Conservation (phyloP, 2,888 invertebrate genomes). For the Megamerina dolium region DNA sequence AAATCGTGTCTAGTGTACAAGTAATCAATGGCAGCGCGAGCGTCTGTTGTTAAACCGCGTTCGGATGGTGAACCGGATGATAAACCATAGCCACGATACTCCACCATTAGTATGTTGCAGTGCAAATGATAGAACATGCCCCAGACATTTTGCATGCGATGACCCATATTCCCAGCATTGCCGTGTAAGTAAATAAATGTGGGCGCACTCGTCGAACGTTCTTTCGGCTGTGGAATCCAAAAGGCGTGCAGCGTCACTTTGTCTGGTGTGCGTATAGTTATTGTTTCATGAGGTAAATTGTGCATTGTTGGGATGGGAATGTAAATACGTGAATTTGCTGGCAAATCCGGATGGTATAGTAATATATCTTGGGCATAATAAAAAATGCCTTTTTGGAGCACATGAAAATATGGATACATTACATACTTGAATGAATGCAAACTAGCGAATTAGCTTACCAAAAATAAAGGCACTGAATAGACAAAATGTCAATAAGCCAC, state of each 20-base stretch:
- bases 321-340: conserved; percentile 80
- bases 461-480: conserved; percentile 65
- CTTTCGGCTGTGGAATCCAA: conserved; percentile 68
- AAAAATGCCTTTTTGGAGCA: conserved; percentile 58
- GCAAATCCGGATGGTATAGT: conserved; percentile 84
- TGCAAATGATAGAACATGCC: conserved; percentile 75
- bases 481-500: conserved; percentile 65
- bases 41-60: conserved; percentile 80
- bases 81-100: conserved; percentile 90
- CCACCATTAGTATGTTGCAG: conserved; percentile 86
- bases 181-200: conserved; percentile 91
- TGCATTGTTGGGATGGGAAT: conserved; percentile 82
- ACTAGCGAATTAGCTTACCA: conserved; percentile 57
- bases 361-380: conserved; percentile 83
- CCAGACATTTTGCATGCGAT: conserved; percentile 81
- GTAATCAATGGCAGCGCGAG: conserved; percentile 80
- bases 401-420: background rate
- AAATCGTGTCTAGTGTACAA: conserved; percentile 74
- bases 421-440: background rate
- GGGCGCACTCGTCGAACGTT: conserved; percentile 63
- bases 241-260: conserved; percentile 74
- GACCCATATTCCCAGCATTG: conserved; percentile 96
- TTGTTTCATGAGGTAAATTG: conserved; percentile 80
- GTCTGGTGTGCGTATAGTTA: conserved; percentile 69
- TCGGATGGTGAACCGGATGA: conserved; percentile 87